Evolutionary conservation across 2,888 invertebrate genomes (phyloP), one percentile per base, ranked within the genome.

Genomic region (Tenodera sinensis): DNA sequence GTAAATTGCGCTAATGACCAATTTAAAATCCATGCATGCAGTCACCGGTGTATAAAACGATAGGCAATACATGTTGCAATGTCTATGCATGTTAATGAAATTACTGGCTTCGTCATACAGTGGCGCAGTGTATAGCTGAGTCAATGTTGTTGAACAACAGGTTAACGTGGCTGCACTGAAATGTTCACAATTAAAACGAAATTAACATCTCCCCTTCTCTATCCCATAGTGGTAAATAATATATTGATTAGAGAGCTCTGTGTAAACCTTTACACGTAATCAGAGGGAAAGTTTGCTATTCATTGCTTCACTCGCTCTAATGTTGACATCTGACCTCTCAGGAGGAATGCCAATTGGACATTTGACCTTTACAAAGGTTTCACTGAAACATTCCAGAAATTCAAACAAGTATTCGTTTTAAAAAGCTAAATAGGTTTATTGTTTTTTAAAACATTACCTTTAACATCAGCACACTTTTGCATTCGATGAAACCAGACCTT

Each of bases 1-100:
- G 86, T 86, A 86, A 81, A 86, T 86, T 86, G 81, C 86, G 30
- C 86, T 27, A 86, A 86, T 30, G 86, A 30, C 30, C 86, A 86
- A 86, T 86, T 86, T 86, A 81, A 81, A 86, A 85, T 12, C 54
- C 85, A 42, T 28, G 85, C 54, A 47, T 85, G 85, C 27, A 54
- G 85, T 85, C 47, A 85, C 28, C 20, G 25, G 15, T 15, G 54
- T 54, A 28, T 71, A 71, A 71, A 71, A 71, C 85, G 28, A 34
- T 30, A 28, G 30, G n/a, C 84, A 30, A 47, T 54, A 27, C 54
- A 47, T 15, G 20, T 4, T 28, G 15, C 54, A 54, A 83, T 28
- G 28, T 81, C 86, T 30, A 54, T 81, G 81, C 81, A 86, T 86
- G 54, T 81, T 81, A 86, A 86, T 86, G 28, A 86, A 71, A 81